A percentile compares a stretch with the other conserved stretches of the same genome.
Conservation (phyloP, 2,113 vertebrate genomes). For the Gallinago jamesoni region DNA sequence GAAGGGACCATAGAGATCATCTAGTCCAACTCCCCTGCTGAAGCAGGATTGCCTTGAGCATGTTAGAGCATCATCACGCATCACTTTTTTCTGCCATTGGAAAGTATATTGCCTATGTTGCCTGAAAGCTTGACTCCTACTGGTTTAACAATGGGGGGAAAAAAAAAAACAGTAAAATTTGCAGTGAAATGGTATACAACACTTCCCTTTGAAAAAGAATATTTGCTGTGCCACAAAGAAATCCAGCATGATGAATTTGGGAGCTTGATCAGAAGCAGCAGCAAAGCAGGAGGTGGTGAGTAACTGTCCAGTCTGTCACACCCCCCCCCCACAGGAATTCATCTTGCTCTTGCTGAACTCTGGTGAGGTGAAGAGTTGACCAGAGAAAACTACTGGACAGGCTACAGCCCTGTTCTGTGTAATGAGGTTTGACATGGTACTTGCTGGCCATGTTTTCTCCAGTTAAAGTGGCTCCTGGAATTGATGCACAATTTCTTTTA, state of each 20-base stretch:
- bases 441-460: not conserved
- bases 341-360: not conserved
- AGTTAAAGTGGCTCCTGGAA: not conserved
- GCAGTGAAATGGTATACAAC: not conserved
- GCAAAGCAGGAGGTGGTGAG: not conserved
- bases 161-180: too few relatives aligned
- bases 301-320: not conserved
- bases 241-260: not conserved
- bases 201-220: not conserved
- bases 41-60: too few relatives aligned
- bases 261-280: not conserved
- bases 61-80: too few relatives aligned
- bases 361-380: not conserved
- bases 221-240: not conserved
- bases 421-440: not conserved
- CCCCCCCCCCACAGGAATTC: not conserved
- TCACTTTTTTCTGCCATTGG: not conserved
- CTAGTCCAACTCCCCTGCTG: too few relatives aligned
- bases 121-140: not conserved
- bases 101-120: not conserved
- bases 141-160: accelerated
- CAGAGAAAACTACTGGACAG: not conserved
- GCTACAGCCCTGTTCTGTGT: not conserved
- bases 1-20: too few relatives aligned
- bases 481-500: not conserved